These are phyloP conservation scores for Campylomormyrus tamandua DNA, from an alignment of 2,113 vertebrate genomes.

Conservation along the genomic window DNA sequence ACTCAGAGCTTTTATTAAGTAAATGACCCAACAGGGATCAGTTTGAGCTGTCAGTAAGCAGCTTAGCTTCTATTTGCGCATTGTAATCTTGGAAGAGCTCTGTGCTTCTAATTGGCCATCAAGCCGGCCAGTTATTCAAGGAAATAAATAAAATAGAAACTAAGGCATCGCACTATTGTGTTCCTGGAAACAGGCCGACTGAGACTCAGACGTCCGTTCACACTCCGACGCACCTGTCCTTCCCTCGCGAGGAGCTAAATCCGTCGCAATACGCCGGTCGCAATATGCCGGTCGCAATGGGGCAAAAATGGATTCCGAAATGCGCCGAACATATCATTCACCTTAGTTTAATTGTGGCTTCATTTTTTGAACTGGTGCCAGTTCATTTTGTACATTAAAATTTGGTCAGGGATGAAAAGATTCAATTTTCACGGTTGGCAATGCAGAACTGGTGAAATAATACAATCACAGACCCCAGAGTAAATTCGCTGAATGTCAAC, in stretches of 20 bases:
- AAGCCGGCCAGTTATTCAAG: background rate
- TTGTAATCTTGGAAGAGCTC: background rate
- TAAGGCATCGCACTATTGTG: background rate
- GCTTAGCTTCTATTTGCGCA: background rate
- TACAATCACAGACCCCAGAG: slow-evolving; percentile 99
- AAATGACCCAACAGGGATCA: background rate
- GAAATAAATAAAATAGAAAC: background rate
- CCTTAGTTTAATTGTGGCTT: slow-evolving; percentile 98
- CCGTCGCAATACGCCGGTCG: slow-evolving; percentile 52
- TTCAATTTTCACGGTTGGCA: slow-evolving; percentile 99
- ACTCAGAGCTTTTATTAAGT: background rate
- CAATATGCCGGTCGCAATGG: slow-evolving; percentile 48
- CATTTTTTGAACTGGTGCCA: slow-evolving; percentile 94
- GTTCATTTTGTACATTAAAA: slow-evolving; percentile 99
- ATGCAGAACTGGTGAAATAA: slow-evolving; percentile 99
- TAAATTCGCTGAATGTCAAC: slow-evolving; percentile 99
- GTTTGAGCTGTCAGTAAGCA: background rate
- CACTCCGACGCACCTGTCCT: slow-evolving; percentile 17
- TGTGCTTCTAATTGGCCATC: background rate
- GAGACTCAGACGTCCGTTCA: background rate
- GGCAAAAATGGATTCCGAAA: slow-evolving; percentile 55
- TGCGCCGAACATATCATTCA: slow-evolving; percentile 87
- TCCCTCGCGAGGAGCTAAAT: slow-evolving; percentile 40
- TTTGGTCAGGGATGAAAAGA: slow-evolving; percentile 99
- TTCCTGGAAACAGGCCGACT: slow-evolving; percentile 28